Evolutionary conservation across 2,888 invertebrate species (phyloP).

Genomic region (Noctua pronuba): DNA sequence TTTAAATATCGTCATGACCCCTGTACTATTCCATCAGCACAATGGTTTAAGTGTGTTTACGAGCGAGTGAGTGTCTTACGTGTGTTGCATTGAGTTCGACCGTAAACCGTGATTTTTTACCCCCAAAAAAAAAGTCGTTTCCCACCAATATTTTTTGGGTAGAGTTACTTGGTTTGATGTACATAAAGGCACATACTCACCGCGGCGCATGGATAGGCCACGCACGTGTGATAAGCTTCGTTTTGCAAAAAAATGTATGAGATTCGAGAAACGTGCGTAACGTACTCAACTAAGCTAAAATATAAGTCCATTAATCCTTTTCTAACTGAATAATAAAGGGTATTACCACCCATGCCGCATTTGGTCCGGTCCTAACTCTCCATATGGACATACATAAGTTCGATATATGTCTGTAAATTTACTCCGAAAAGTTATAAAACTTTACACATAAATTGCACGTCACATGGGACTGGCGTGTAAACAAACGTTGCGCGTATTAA

Average conservation of each 20-base stretch:
- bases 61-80: not conserved
- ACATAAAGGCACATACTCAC: not conserved
- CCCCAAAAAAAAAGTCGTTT: too few species aligned
- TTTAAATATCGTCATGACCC: too few species aligned
- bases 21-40: not conserved
- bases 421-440: conserved; percentile 24
- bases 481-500: not conserved
- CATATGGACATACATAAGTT: not conserved
- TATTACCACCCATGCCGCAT: not conserved
- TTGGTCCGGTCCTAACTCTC: not conserved
- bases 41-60: too few species aligned
- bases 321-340: not conserved
- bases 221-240: too few species aligned
- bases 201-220: too few species aligned
- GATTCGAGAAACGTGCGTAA: too few species aligned
- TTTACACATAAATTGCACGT: conserved; percentile 45
- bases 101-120: not conserved
- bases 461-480: not conserved
- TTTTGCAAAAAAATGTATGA: too few species aligned
- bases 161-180: not conserved
- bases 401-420: not conserved
- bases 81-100: not conserved
- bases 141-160: not conserved
- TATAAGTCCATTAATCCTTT: not conserved
- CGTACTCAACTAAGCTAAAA: too few species aligned